Evolutionary conservation across 1,140 invertebrate genomes (phyloP).

Genomic region (fruit fly (Drosophila melanogaster)): Release_6_plus_ISO1_MT NT_033779.5:11538001-11538500

Average conservation of each 20-base stretch:
- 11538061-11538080: neutral
- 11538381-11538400: constrained; percentile 65
- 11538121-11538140: constrained; percentile 69
- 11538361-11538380: constrained; percentile 1
- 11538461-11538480: constrained; percentile 19
- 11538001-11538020: neutral
- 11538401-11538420: constrained; percentile 84
- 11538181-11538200: too few species aligned
- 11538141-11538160: constrained; percentile 29
- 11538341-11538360: constrained; percentile 20
- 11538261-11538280: constrained; percentile 19
- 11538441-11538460: constrained; percentile 54
- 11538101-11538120: constrained; percentile 35
- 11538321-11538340: constrained; percentile 65
- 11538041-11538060: neutral
- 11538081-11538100: neutral
- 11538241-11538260: constrained; percentile 4
- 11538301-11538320: constrained; percentile 77
- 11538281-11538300: constrained; percentile 50
- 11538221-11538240: constrained; percentile 47
- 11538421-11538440: constrained; percentile 82
- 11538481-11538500: constrained; percentile 36
- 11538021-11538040: neutral
- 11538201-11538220: neutral
- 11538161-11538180: neutral